phyloP scores from a whole-genome alignment of 2,888 invertebrate genomes.

The Cyrtodaria siliqua region DNA sequence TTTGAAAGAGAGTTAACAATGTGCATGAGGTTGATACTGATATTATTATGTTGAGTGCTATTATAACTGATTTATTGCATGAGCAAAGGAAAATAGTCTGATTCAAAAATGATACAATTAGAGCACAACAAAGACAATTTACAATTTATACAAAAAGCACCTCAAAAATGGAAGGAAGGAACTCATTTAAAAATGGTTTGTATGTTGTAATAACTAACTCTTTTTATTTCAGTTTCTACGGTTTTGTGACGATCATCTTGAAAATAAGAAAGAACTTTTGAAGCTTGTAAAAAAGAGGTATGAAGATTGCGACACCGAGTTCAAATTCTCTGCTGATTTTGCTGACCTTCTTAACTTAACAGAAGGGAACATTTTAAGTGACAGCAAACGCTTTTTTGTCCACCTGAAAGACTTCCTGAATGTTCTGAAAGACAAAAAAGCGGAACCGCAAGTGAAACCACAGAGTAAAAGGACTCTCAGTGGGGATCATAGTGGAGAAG shows the following conservation, averaged over 20 bases:
- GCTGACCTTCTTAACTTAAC: constrained; percentile 54
- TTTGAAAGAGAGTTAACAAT: too few species aligned
- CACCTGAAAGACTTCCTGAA: constrained; percentile 75
- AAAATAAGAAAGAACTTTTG: constrained; percentile 59
- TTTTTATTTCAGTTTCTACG: constrained; percentile 74
- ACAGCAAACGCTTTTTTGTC: constrained; percentile 70
- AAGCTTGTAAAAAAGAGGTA: constrained; percentile 72
- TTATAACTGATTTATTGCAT: too few species aligned
- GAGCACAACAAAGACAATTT: too few species aligned
- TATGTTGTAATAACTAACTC: too few species aligned
- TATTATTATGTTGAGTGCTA: too few species aligned
- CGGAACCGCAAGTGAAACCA: background rate
- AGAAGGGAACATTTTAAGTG: constrained; percentile 64
- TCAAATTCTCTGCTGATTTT: constrained; percentile 69
- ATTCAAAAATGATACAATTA: too few species aligned
- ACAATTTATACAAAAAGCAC: too few species aligned
- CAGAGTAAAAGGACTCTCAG: background rate
- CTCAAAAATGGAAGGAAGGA: too few species aligned
- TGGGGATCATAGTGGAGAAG: background rate
- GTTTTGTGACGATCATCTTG: constrained; percentile 67
- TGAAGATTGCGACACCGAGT: constrained; percentile 68
- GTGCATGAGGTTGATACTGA: too few species aligned
- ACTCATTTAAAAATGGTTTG: too few species aligned
- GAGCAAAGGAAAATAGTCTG: too few species aligned
- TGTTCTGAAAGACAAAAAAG: constrained; percentile 69